phyloP scores from a whole-genome alignment of 2,888 invertebrate species.

The Himalopsyche anomala region DNA sequence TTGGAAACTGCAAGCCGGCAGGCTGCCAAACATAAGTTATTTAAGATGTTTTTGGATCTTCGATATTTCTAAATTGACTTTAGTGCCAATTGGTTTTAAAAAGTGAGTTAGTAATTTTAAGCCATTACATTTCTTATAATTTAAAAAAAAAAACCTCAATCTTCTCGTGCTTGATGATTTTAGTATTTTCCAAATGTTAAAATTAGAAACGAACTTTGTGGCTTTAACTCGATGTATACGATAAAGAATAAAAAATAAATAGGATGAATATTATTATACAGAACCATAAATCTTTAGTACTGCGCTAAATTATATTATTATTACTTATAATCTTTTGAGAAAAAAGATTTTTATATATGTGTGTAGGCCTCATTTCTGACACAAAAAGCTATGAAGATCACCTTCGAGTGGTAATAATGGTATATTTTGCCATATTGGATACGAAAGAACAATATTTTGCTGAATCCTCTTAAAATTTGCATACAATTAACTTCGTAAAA shows the following conservation, averaged over 20 bases:
- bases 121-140: neutral
- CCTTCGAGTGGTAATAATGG: too few relatives aligned
- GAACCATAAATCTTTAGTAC: conserved; percentile 11
- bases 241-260: conserved; percentile 13
- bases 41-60: conserved; percentile 47
- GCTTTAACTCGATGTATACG: conserved; percentile 55
- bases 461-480: too few relatives aligned
- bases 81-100: conserved; percentile 57
- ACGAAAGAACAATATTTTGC: too few relatives aligned
- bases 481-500: too few relatives aligned
- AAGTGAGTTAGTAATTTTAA: conserved; percentile 18
- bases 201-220: conserved; percentile 26
- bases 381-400: too few relatives aligned
- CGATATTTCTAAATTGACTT: conserved; percentile 53
- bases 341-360: too few relatives aligned
- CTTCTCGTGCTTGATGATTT: neutral
- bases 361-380: too few relatives aligned
- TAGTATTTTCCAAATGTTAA: neutral
- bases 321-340: too few relatives aligned
- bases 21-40: conserved; percentile 58
- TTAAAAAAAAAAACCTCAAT: neutral
- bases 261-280: neutral
- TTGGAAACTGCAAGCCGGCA: conserved; percentile 51
- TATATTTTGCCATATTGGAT: too few relatives aligned
- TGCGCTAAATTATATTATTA: neutral